Percentiles rank a stretch among this genome's conserved stretches.
Conservation (phyloP, 2,113 vertebrate species). For the Microcebus tavaratra region DNA sequence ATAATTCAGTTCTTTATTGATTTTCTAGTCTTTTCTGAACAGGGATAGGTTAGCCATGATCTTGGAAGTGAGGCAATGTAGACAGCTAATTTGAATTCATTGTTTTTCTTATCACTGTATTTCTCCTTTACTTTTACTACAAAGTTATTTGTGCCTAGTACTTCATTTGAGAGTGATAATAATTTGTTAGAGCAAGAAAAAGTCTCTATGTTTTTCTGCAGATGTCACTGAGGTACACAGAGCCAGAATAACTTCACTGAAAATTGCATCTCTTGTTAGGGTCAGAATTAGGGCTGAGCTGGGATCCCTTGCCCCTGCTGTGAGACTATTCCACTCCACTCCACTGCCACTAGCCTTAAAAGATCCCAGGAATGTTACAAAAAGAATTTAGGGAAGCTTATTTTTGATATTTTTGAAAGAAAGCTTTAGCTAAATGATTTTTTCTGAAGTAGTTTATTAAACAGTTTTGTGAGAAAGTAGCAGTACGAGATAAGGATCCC, state of each 20-base stretch:
- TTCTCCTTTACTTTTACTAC: slow-evolving; percentile 32
- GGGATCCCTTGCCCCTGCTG: background rate
- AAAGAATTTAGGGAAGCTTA: background rate
- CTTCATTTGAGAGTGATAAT: background rate
- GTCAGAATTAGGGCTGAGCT: background rate
- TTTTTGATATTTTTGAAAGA: slow-evolving; percentile 45
- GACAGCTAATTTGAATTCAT: background rate
- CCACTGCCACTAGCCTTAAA: background rate
- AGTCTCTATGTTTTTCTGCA: background rate
- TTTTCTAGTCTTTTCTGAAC: slow-evolving; percentile 28
- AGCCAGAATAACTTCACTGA: background rate
- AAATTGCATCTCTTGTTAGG: background rate
- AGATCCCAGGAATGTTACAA: background rate
- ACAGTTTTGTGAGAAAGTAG: background rate
- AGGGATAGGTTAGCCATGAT: background rate
- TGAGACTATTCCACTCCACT: background rate
- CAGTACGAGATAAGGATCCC: background rate
- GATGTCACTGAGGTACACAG: background rate
- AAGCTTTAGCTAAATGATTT: background rate
- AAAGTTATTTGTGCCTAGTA: background rate
- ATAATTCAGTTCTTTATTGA: background rate
- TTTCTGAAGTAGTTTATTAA: slow-evolving; percentile 22
- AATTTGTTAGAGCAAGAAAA: background rate
- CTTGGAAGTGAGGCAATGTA: background rate
- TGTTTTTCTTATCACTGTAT: background rate